Evolutionary conservation across 2,797 vertebrate genomes (phyloP), one percentile per base, ranked within the genome.

Genomic region (Xiphophorus birchmanni): DNA sequence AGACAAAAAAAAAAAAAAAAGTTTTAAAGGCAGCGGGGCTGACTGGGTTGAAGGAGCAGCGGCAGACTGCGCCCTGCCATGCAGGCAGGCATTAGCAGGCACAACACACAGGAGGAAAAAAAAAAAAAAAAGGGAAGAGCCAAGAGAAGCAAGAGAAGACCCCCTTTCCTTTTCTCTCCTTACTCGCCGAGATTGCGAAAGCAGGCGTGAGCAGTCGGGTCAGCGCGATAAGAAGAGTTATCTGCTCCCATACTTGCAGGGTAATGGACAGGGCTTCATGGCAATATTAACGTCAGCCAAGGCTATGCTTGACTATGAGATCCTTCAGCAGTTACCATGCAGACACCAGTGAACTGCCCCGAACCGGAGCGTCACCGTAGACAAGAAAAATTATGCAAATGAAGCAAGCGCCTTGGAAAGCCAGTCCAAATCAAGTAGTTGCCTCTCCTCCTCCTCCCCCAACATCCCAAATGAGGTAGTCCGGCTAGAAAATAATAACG

Each of bases 361-460:
- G 95, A 96, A 97, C 96, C 95, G 93, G 86, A 96, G 96, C 97
- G 96, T 97, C 97, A 96, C 96, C 92, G 92, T 96, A 96, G 96
- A 98, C 97, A 97, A 97, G 96, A 97, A 97, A 98, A 97, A 99
- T 97, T 98, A 98, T 99, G 98, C 97, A 97, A 98, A 99, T 99
- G 94, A 97, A 96, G 92, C 88, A 9, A 92, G 94, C 92, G 93
- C 93, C 94, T 95, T 92, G 93, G 92, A 95, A 93, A 94, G 92
- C 90, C 92, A 93, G 90, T 91, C 92, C 93, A 94, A 89, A 91
- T 92, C 88, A 91, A 94, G 92, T 87, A 87, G 83, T 91, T 91
- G 91, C 81, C 82, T 93, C 92, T 89, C 86, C 91, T 91, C 92
- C 91, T 92, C 92, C 89, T 91, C 93, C 90, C n/a, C 69, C 67